These are phyloP conservation scores for Venustoraphidia nigricollis DNA, from an alignment of 2,888 invertebrate genomes.

Conservation along the genomic window DNA sequence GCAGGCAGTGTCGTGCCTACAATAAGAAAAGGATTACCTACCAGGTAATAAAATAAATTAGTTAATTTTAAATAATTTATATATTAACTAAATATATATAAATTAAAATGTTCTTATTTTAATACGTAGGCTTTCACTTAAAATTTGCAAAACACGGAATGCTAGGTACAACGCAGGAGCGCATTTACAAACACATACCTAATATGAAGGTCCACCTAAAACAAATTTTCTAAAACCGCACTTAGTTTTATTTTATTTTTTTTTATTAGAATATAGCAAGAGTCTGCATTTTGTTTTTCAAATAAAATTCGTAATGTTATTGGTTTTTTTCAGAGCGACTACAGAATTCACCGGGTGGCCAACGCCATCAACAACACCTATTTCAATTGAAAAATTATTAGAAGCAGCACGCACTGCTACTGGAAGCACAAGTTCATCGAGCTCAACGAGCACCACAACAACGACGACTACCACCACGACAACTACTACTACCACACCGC, in stretches of 20 bases:
- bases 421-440: conserved; percentile 22
- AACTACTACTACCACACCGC: conserved; percentile 50
- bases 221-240: too few relatives aligned
- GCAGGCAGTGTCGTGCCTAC: conserved; percentile 40
- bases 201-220: too few relatives aligned
- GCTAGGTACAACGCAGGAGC: too few relatives aligned
- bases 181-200: too few relatives aligned
- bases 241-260: too few relatives aligned
- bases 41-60: conserved; percentile 34
- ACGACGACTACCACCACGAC: conserved; percentile 52
- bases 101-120: too few relatives aligned
- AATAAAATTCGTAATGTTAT: conserved; percentile 2
- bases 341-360: conserved; percentile 89
- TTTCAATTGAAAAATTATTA: conserved; percentile 66
- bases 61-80: too few relatives aligned
- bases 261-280: too few relatives aligned
- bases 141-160: too few relatives aligned
- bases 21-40: conserved; percentile 75
- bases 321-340: conserved; percentile 42
- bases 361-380: conserved; percentile 71
- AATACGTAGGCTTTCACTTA: too few relatives aligned
- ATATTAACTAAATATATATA: too few relatives aligned
- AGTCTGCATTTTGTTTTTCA: neutral
- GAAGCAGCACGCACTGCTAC: conserved; percentile 49
- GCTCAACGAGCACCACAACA: conserved; percentile 38